Evolutionary conservation across 2,888 invertebrate species (phyloP).

Genomic region (Acleris holmiana): DNA sequence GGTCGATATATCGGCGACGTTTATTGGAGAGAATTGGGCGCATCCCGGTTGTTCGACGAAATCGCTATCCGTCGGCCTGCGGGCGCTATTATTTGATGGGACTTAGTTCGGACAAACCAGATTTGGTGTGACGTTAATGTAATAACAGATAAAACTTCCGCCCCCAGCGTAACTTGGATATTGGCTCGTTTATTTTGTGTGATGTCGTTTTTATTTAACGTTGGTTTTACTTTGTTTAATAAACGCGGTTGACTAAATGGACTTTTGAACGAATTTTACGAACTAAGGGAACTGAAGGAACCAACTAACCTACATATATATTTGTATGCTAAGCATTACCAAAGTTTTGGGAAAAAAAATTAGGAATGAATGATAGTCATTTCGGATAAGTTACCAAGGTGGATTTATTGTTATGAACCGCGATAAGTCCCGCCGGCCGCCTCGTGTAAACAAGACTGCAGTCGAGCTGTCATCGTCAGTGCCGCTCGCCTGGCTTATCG

Average conservation of each 20-base stretch:
- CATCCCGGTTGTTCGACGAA: constrained; percentile 81
- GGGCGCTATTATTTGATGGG: constrained; percentile 70
- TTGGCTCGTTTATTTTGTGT: constrained; percentile 31
- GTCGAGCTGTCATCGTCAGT: constrained; percentile 23
- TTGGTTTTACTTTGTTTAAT: constrained; percentile 3
- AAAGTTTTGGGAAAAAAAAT: too few species aligned
- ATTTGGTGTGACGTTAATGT: constrained; percentile 62
- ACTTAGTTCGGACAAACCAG: constrained; percentile 64
- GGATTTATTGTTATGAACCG: neutral
- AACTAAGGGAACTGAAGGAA: too few species aligned
- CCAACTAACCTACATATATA: too few species aligned
- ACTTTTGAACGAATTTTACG: too few species aligned
- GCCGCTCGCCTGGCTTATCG: constrained; percentile 11
- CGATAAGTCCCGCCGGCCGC: neutral
- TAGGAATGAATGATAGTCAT: too few species aligned
- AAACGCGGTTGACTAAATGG: neutral
- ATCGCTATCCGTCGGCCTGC: constrained; percentile 76
- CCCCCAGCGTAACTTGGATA: constrained; percentile 41
- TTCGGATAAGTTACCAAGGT: too few species aligned
- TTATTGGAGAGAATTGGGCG: constrained; percentile 83
- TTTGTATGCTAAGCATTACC: too few species aligned
- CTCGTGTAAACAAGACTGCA: constrained; percentile 23
- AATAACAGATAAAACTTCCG: constrained; percentile 64
- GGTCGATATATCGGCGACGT: constrained; percentile 76
- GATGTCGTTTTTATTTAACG: constrained; percentile 21